Evolutionary conservation across 2,888 invertebrate species (phyloP).

Genomic region (Disparrhopalites patrizii): DNA sequence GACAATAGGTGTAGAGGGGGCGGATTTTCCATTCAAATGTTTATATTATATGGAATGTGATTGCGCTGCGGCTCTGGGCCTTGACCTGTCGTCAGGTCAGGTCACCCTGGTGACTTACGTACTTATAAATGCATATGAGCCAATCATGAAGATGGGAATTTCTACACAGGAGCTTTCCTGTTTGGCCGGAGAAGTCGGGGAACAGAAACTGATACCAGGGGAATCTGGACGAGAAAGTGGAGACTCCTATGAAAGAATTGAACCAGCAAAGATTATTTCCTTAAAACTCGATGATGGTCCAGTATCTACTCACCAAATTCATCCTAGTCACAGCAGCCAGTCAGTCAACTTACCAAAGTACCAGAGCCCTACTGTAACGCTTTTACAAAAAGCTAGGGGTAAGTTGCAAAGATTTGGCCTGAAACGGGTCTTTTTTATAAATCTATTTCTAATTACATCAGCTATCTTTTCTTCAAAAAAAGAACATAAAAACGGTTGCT

Average conservation of each 20-base stretch:
- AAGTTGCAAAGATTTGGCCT: too few relatives aligned
- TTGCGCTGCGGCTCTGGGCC: too few relatives aligned
- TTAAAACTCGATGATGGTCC: constrained; percentile 12
- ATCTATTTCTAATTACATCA: background rate
- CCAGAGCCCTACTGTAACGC: constrained; percentile 81
- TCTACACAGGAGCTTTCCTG: too few relatives aligned
- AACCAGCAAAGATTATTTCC: background rate
- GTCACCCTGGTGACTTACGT: too few relatives aligned
- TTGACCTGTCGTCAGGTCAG: too few relatives aligned
- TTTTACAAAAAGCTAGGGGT: constrained; percentile 86
- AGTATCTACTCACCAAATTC: constrained; percentile 11
- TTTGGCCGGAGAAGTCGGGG: constrained; percentile 22
- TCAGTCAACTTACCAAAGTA: constrained; percentile 62
- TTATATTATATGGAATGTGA: too few relatives aligned
- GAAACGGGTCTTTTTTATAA: constrained; percentile 38
- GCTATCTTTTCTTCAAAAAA: background rate
- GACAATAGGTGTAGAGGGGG: too few relatives aligned
- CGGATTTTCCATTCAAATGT: too few relatives aligned
- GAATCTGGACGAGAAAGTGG: background rate
- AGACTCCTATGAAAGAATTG: background rate
- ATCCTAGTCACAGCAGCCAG: constrained; percentile 39
- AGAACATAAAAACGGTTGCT: background rate
- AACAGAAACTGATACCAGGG: background rate
- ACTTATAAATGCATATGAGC: too few relatives aligned
- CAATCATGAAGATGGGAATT: too few relatives aligned